Conservation (phyloP, 2,888 invertebrate genomes). For the Spisula solida region DNA sequence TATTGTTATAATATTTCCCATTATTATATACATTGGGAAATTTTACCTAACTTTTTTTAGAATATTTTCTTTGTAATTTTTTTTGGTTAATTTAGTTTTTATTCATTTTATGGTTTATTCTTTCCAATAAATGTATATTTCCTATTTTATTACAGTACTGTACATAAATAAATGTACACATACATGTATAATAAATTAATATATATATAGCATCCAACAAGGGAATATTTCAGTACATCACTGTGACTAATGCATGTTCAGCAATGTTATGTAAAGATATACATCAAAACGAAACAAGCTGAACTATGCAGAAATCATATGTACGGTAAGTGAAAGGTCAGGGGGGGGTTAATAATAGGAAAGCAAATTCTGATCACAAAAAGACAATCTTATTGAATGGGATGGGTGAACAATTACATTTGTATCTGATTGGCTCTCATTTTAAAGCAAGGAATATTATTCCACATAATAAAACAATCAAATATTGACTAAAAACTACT, state of each 20-base stretch:
- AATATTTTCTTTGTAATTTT: constrained; percentile 12
- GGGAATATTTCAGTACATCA: background rate
- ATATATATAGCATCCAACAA: constrained; percentile 11
- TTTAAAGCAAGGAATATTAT: background rate
- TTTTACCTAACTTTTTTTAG: background rate
- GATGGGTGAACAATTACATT: background rate
- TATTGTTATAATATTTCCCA: background rate
- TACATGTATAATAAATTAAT: constrained; percentile 5
- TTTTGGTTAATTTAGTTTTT: background rate
- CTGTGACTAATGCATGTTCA: background rate
- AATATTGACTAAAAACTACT: background rate
- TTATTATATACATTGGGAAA: constrained; percentile 21
- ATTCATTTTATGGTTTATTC: background rate
- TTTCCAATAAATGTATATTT: constrained; percentile 20
- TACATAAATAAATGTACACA: constrained; percentile 20
- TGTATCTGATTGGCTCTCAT: background rate
- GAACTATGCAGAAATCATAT: background rate
- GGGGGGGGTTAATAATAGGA: background rate
- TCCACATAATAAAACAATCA: background rate
- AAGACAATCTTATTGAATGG: background rate
- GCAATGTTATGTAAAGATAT: background rate
- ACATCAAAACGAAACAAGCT: background rate
- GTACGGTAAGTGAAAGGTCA: background rate
- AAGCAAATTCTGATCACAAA: background rate
- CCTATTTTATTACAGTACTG: background rate